phyloP scores from a whole-genome alignment of 2,888 invertebrate species.

The Pimpla rufipes region DNA sequence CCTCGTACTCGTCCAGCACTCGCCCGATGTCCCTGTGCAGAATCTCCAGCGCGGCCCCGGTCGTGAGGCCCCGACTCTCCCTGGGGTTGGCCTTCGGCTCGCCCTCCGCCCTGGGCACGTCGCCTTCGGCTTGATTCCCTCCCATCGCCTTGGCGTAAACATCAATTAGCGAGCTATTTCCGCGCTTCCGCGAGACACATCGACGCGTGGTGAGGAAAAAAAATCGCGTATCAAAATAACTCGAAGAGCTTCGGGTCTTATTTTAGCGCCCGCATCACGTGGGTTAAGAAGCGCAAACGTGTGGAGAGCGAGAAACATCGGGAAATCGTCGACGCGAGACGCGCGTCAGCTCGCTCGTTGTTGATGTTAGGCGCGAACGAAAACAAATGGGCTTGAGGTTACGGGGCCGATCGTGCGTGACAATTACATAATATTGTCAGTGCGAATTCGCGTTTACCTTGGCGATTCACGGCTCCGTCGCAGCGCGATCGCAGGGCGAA shows the following conservation, averaged over 20 bases:
- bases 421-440: constrained; percentile 67
- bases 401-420: constrained; percentile 49
- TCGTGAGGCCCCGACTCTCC: constrained; percentile 87
- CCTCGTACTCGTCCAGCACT: constrained; percentile 89
- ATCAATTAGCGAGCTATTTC: constrained; percentile 22
- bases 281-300: constrained; percentile 27
- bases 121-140: constrained; percentile 70
- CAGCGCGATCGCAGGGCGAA: constrained; percentile 9
- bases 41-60: constrained; percentile 89
- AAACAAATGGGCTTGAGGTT: constrained; percentile 59
- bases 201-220: constrained; percentile 9
- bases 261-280: constrained; percentile 63
- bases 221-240: constrained; percentile 60
- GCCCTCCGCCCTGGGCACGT: constrained; percentile 65
- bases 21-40: constrained; percentile 90
- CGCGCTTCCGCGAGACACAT: background rate
- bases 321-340: background rate
- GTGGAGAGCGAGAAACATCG: constrained; percentile 40
- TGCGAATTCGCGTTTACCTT: constrained; percentile 16
- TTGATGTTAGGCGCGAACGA: constrained; percentile 11
- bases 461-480: background rate
- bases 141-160: constrained; percentile 75
- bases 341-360: background rate
- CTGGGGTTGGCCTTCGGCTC: constrained; percentile 71
- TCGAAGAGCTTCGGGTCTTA: constrained; percentile 56